phyloP scores from a whole-genome alignment of 1,140 invertebrate species.

The Heterodera carotae region DNA sequence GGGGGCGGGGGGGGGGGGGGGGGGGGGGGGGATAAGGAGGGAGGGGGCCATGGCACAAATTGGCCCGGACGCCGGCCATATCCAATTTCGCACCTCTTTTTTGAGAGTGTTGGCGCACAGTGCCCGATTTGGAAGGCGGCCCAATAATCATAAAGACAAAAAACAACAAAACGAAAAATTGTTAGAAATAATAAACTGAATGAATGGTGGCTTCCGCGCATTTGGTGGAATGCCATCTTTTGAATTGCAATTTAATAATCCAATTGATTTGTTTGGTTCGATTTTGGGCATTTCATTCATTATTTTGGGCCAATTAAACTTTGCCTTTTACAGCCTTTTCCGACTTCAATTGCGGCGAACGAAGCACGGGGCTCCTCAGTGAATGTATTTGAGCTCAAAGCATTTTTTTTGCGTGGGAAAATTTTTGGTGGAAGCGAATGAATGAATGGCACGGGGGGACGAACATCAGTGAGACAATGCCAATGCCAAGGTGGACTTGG shows the following conservation, averaged over 20 bases:
- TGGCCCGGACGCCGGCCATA: slow-evolving; percentile 11
- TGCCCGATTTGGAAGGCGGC: neutral
- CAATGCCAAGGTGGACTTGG: neutral
- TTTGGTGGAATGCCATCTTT: too few species aligned
- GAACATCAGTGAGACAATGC: neutral
- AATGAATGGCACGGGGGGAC: neutral
- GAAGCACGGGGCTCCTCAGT: neutral
- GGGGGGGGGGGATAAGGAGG: neutral
- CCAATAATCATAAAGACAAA: neutral
- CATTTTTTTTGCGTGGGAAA: neutral
- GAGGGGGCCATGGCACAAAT: slow-evolving; percentile 8
- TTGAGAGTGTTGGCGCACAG: neutral
- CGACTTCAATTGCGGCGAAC: neutral
- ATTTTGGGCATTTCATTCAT: too few species aligned
- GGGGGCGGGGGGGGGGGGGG: neutral
- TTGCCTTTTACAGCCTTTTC: neutral
- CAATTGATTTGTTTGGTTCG: too few species aligned
- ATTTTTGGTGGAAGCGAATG: neutral
- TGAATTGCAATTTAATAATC: too few species aligned
- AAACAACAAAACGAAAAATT: too few species aligned
- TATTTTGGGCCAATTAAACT: neutral
- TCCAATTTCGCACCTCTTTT: slow-evolving; percentile 5
- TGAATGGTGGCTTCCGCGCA: too few species aligned
- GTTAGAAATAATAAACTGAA: too few species aligned
- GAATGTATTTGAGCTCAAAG: neutral